Evolutionary conservation across 92 coral and sea anemone genomes (phyloP).

Genomic region (Porites rus): DNA sequence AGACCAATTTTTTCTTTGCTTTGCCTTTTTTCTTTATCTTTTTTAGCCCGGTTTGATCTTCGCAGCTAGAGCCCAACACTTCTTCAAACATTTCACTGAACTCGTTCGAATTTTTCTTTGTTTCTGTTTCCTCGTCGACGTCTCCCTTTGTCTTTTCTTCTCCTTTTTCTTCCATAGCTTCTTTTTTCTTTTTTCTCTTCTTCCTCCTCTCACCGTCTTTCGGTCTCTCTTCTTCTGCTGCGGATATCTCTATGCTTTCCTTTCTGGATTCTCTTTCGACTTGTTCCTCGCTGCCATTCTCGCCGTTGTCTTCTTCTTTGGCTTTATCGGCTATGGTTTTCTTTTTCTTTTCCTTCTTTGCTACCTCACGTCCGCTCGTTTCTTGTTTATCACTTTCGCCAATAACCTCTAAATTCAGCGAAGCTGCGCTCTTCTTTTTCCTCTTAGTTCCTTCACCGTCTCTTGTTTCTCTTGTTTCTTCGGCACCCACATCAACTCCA

Average conservation of each 20-base stretch:
- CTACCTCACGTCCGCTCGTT: background rate
- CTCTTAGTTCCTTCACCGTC: background rate
- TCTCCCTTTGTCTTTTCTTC: background rate
- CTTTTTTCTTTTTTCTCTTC: constrained; percentile 3
- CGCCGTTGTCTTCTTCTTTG: background rate
- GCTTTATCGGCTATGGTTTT: background rate
- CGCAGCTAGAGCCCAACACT: background rate
- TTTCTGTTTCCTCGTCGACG: background rate
- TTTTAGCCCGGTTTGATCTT: background rate
- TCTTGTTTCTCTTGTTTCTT: background rate
- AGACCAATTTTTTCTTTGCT: background rate
- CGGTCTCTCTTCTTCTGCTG: background rate
- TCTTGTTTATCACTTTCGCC: background rate
- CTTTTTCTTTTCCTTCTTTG: background rate
- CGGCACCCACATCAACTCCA: background rate
- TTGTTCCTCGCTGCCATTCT: background rate
- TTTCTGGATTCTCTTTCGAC: constrained; percentile 23
- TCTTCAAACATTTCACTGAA: background rate
- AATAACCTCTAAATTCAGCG: background rate
- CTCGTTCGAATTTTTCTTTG: background rate
- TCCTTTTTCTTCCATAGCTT: background rate
- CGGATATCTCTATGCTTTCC: constrained; percentile 11
- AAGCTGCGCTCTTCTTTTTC: constrained; percentile 4
- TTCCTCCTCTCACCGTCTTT: background rate
- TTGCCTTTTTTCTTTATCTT: constrained; percentile 14